phyloP scores from a whole-genome alignment of 1,140 invertebrate species.

The Dreissena polymorpha region DNA sequence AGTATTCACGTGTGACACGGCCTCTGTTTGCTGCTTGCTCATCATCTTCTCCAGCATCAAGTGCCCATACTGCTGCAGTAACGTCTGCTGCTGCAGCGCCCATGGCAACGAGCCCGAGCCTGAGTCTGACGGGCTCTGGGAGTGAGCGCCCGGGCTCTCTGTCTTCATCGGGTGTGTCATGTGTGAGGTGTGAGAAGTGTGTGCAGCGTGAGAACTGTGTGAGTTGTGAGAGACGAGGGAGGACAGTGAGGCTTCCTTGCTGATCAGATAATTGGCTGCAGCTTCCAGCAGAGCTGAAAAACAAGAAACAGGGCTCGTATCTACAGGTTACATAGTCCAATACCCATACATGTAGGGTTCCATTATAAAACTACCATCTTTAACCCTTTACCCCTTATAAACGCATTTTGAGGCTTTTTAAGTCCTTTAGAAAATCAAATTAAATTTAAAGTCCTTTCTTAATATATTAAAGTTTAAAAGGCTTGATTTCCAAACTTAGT shows the following conservation, averaged over 20 bases:
- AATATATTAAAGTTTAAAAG: too few species aligned
- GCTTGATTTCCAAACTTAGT: too few species aligned
- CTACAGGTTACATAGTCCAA: too few species aligned
- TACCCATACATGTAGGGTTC: too few species aligned
- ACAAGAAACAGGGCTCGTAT: not conserved
- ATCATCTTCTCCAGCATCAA: slow-evolving; percentile 53
- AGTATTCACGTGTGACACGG: not conserved
- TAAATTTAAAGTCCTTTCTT: too few species aligned
- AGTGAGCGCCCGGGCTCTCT: not conserved
- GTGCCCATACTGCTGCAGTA: slow-evolving; percentile 51
- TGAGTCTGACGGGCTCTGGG: not conserved
- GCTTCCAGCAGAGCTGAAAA: slow-evolving; percentile 37
- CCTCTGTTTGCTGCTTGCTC: slow-evolving; percentile 31
- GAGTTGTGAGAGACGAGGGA: slow-evolving; percentile 12
- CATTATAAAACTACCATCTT: too few species aligned
- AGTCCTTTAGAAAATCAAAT: too few species aligned
- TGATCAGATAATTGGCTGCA: not conserved
- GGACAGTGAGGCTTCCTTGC: too few species aligned
- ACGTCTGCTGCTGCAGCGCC: slow-evolving; percentile 24
- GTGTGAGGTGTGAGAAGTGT: slow-evolving; percentile 10
- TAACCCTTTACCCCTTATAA: too few species aligned
- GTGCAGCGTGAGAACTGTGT: not conserved
- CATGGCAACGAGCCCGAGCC: slow-evolving; percentile 17
- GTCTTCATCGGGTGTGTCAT: not conserved
- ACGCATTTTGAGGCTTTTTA: too few species aligned